phyloP scores from a whole-genome alignment of 2,888 invertebrate genomes.

The Syrista parreyssii region DNA sequence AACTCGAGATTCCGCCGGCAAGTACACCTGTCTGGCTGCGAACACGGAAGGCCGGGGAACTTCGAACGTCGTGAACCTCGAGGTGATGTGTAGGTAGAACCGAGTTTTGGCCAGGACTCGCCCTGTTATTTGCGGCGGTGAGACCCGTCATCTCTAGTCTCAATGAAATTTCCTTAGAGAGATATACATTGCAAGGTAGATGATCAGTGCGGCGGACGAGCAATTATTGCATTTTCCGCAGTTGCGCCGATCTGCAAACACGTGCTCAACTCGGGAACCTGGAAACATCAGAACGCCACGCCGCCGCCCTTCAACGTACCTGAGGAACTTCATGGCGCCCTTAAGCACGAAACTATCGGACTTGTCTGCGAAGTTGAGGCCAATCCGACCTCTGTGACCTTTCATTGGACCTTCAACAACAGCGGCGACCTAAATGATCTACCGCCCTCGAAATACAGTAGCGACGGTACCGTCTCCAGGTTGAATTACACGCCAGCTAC shows the following conservation, averaged over 20 bases:
- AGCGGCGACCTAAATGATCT: constrained; percentile 86
- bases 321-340: constrained; percentile 85
- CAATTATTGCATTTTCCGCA: constrained; percentile 23
- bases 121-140: no score
- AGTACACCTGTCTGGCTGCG: constrained; percentile 87
- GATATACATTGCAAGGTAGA: background rate
- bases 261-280: constrained; percentile 43
- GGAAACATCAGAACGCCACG: constrained; percentile 44
- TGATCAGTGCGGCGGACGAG: no score
- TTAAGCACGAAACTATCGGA: constrained; percentile 86
- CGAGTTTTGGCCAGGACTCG: no score
- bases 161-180: background rate
- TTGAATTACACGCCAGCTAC: constrained; percentile 87
- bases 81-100: constrained; percentile 67
- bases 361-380: constrained; percentile 89
- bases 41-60: constrained; percentile 85
- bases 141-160: no score
- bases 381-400: constrained; percentile 84
- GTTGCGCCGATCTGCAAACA: constrained; percentile 60
- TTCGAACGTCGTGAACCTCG: constrained; percentile 65
- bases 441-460: constrained; percentile 72
- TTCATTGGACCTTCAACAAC: constrained; percentile 94
- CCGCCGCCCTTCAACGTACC: constrained; percentile 69
- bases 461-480: constrained; percentile 75
- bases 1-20: constrained; percentile 84